These are phyloP conservation scores for Cheilosia urbana DNA, from an alignment of 2,888 invertebrate genomes.

Conservation along the genomic window DNA sequence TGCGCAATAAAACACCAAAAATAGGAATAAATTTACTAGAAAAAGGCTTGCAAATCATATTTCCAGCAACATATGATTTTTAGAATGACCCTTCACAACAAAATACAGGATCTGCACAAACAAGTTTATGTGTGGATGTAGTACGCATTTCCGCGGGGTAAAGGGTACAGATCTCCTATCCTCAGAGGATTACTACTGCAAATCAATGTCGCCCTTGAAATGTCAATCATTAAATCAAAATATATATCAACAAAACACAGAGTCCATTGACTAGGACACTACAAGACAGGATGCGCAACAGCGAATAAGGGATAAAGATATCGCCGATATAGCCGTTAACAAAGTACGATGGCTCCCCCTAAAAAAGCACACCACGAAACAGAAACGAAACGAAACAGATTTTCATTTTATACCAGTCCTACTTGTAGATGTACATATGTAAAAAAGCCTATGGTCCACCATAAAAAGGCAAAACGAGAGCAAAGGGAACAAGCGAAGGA, in stretches of 20 bases:
- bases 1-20: constrained; percentile 45
- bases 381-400: constrained; percentile 16
- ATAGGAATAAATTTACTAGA: constrained; percentile 45
- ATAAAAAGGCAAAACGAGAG: constrained; percentile 46
- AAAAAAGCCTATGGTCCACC: constrained; percentile 31
- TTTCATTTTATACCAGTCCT: constrained; percentile 62
- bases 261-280: constrained; percentile 46
- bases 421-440: constrained; percentile 10
- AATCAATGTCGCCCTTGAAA: neutral
- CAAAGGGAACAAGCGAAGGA: constrained; percentile 39
- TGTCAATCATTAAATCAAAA: neutral
- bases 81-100: neutral
- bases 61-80: constrained; percentile 32
- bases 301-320: constrained; percentile 36
- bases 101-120: neutral
- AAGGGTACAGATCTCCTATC: neutral
- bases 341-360: constrained; percentile 12
- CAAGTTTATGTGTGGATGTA: no score
- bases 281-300: constrained; percentile 62
- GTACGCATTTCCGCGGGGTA: no score
- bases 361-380: constrained; percentile 35
- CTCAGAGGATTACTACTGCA: neutral
- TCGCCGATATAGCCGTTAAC: constrained; percentile 18
- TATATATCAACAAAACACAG: neutral
- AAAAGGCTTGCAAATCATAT: constrained; percentile 25